Base-by-base conservation (phyloP, 2,113 vertebrate species). In the Dipodomys spectabilis region DNA sequence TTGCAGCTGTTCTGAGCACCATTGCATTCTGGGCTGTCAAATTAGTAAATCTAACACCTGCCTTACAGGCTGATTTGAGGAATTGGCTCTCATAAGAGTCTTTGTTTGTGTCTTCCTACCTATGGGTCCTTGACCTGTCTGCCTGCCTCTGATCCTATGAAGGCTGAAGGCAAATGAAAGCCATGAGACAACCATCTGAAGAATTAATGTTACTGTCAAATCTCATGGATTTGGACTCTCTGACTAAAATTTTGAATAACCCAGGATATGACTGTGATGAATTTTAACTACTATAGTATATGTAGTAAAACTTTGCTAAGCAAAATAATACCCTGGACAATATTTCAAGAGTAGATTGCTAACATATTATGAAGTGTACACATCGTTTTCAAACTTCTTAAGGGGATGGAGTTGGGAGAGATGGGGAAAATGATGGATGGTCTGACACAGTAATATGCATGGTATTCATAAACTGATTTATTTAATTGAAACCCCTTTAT, bases 1-100 rank as follows among this genome's bases (percentile, higher is more conserved):
- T 53, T 71, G 49, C 64, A 93, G 77, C 69, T 90, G 30, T 81
- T 89, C 15, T 64, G 28, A 95, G n/a, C 27, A 53, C 53, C 13
- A 86, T 95, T 25, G 44, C 16, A 32, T 88, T 78, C 49, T 83
- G 27, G 25, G 30, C 22, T 88, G 49, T 28, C 75, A 89, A 84
- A 71, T 77, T 75, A 89, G 27, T 71, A 75, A 75, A 64, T 75
- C 60, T 81, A 82, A 82, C 75, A 93, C 49, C 27, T 86, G 39
- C 62, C 69, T 86, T 89, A 69, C 15, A 89, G 74, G 23, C 10
- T 80, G 19, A 69, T 64, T 86, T 32, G 68, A 32, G 22, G 44
- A 75, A 75, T n/a, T 74, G 68, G 13, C 45, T 81, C 62, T 92
- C 49, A 49, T 73, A 32, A 30, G 16, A 68, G 13, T n/a, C 44